phyloP scores from a whole-genome alignment of 2,797 vertebrate genomes.

The Lutjanus campechanus region DNA sequence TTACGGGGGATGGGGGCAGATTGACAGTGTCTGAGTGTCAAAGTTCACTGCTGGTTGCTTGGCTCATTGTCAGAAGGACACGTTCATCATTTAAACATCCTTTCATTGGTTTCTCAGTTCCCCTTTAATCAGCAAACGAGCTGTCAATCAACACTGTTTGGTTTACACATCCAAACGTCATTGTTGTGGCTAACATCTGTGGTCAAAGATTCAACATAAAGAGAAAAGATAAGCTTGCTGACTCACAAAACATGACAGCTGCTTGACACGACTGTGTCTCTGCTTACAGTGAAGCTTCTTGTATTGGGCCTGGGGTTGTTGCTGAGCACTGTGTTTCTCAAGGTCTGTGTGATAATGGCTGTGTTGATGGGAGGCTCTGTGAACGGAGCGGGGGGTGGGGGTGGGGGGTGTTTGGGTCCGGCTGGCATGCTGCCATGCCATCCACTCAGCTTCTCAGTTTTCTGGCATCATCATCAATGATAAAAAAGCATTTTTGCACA shows the following conservation, averaged over 20 bases:
- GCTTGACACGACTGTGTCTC: background rate
- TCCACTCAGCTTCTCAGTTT: constrained; percentile 24
- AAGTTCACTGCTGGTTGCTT: constrained; percentile 43
- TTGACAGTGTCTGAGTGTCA: constrained; percentile 14
- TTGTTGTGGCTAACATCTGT: background rate
- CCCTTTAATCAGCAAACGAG: constrained; percentile 33
- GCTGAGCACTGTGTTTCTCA: constrained; percentile 27
- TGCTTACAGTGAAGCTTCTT: background rate
- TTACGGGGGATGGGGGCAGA: background rate
- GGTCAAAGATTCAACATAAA: background rate
- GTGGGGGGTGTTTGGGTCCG: background rate
- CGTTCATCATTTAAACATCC: background rate
- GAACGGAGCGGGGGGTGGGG: background rate
- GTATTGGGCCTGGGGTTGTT: background rate
- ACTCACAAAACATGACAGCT: constrained; percentile 14
- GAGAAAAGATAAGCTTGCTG: background rate
- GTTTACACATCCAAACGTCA: background rate
- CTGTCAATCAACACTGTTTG: background rate
- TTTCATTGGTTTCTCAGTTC: constrained; percentile 11
- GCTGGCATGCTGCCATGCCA: constrained; percentile 25
- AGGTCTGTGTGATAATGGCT: constrained; percentile 33
- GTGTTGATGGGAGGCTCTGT: constrained; percentile 34
- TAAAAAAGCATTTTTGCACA: background rate
- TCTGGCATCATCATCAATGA: constrained; percentile 15
- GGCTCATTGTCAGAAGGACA: background rate